Base-by-base conservation (phyloP, 1,140 invertebrate species). In the Nixonia krombeini region DNA sequence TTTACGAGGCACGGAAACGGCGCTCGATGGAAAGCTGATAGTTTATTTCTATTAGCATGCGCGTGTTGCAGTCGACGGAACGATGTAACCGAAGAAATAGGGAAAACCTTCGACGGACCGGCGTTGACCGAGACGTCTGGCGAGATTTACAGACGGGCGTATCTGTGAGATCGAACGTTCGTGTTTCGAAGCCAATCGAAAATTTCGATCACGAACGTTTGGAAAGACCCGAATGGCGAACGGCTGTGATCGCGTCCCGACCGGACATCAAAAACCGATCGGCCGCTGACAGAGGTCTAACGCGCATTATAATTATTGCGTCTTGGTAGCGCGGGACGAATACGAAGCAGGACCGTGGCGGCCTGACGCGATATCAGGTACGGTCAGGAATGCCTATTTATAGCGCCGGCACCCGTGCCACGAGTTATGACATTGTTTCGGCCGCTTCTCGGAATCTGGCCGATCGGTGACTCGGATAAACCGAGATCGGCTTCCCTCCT, bases 381-480 rank as follows among this genome's bases (percentile, higher is more conserved):
- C 57, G 61, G 25, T 62, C 46, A 40, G 51, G 71, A 71, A 64
- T 76, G 70, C 77, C 78, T 78, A 79, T 83, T 85, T 84, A 84
- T 76, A 75, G 75, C 55, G 49, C 69, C 73, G 70, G 70, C 71
- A 78, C 64, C 74, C 71, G 72, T 73, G 73, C 72, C 61, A 81
- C 74, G 78, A 85, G 78, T 85, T 85, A 85, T 85, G 83, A 85
- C 84, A 85, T 84, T 85, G 80, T 85, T 85, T 79, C 76, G 73
- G 70, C 46, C 53, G 46, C 58, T 85, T 85, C 81, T 82, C 40
- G 77, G 83, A 84, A 85, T 84, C 77, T 79, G 81, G 80, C 61
- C 38, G 68, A 70, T 70, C 62, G 33, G 37, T 44, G 10, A 44
- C 29, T 63, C 40, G 63, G 59, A 67, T 67, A 67, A 67, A 59